A percentile compares a stretch with the other conserved stretches of the same genome.
Conservation (phyloP, 2,797 vertebrate genomes). For the Macropus fuliginosus region DNA sequence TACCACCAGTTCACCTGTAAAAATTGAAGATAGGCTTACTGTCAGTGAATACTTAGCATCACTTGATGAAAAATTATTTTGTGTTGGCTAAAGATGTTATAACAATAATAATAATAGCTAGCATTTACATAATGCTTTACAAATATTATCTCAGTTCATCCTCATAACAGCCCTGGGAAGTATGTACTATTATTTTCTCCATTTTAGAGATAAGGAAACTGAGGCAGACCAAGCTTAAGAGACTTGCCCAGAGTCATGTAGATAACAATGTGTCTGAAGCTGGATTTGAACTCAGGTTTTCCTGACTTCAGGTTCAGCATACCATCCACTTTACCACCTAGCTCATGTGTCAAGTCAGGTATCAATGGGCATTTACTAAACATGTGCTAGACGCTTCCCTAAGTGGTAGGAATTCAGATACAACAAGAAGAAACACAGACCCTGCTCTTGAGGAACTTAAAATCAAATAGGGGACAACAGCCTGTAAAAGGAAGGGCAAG, state of each 20-base stretch:
- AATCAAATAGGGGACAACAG: not conserved
- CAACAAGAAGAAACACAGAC: not conserved
- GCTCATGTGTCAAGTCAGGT: not conserved
- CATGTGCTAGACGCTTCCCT: not conserved
- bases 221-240: not conserved
- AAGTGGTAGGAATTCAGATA: not conserved
- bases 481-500: not conserved
- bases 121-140: not conserved
- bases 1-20: not conserved
- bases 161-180: not conserved
- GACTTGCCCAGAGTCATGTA: not conserved
- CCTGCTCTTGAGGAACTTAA: not conserved
- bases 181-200: not conserved
- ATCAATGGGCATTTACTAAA: not conserved
- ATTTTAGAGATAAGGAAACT: not conserved
- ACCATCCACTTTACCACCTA: not conserved
- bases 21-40: not conserved
- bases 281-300: not conserved
- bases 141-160: not conserved
- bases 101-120: not conserved
- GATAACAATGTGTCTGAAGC: not conserved
- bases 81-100: constrained; percentile 4
- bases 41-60: not conserved
- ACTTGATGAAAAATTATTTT: not conserved
- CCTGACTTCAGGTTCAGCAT: not conserved